Conservation (phyloP, 2,113 vertebrate genomes). For the Stercorarius parasiticus region DNA sequence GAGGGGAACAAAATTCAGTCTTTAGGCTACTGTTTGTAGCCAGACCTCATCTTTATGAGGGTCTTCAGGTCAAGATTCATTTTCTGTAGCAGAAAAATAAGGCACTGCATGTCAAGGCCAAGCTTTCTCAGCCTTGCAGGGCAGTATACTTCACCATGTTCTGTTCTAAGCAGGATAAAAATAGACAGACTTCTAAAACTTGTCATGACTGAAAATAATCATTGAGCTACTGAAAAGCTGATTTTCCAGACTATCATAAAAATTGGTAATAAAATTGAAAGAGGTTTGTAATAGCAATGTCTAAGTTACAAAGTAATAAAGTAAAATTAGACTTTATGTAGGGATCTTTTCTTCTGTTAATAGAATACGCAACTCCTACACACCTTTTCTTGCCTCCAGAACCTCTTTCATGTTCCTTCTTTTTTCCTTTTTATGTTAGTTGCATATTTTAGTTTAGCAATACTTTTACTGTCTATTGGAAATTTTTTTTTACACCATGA, state of each 20-base stretch:
- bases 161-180: neutral
- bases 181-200: neutral
- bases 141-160: neutral
- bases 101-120: neutral
- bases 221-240: neutral
- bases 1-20: neutral
- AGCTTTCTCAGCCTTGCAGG: neutral
- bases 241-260: neutral
- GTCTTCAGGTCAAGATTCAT: neutral
- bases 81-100: neutral
- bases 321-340: conserved; percentile 11
- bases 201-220: neutral
- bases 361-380: conserved; percentile 16
- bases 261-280: neutral
- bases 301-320: neutral
- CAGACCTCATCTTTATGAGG: neutral
- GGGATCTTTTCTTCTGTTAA: conserved; percentile 14
- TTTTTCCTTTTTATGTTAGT: neutral
- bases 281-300: neutral
- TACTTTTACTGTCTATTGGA: neutral
- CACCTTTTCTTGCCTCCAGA: neutral
- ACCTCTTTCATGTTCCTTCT: neutral
- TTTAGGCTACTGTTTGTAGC: neutral
- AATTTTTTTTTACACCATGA: neutral
- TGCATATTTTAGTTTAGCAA: neutral